These are phyloP conservation scores for Tipula lateralis DNA, from an alignment of 2,888 invertebrate species.

Conservation along the genomic window DNA sequence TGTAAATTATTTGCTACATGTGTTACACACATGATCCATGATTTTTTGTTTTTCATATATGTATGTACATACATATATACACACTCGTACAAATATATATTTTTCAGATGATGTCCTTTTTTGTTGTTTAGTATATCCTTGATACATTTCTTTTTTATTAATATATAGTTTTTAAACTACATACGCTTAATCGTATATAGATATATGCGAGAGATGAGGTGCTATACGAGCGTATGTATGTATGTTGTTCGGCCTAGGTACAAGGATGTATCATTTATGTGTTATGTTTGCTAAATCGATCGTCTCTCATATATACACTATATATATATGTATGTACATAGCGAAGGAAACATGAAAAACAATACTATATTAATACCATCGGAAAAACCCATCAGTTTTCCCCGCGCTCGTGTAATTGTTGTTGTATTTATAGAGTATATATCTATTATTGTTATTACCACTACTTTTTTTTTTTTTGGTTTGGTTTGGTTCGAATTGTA, in stretches of 20 bases:
- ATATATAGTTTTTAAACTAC: conserved; percentile 1
- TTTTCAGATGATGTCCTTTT: background rate
- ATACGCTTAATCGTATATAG: background rate
- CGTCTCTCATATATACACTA: background rate
- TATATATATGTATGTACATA: no score
- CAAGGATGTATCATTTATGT: background rate
- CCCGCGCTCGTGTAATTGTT: background rate
- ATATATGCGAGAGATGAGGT: background rate
- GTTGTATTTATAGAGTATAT: background rate
- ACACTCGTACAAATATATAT: background rate
- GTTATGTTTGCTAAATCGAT: background rate
- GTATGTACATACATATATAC: background rate
- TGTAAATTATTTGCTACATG: conserved; percentile 28
- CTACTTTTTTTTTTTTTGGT: background rate
- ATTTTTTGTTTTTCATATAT: background rate
- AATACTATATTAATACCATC: conserved; percentile 1
- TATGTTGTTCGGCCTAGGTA: background rate
- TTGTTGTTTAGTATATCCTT: background rate
- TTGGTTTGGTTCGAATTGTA: background rate
- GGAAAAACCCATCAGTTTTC: background rate
- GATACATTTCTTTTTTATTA: background rate
- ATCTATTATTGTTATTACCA: background rate
- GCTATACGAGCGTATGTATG: no score
- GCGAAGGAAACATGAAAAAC: conserved; percentile 21
- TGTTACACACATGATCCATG: conserved; percentile 28